A percentile compares a stretch with the other conserved stretches of the same genome.
These are phyloP conservation scores for Drosophila nasuta DNA, from an alignment of 1,140 invertebrate species.

Conservation along the genomic window DNA sequence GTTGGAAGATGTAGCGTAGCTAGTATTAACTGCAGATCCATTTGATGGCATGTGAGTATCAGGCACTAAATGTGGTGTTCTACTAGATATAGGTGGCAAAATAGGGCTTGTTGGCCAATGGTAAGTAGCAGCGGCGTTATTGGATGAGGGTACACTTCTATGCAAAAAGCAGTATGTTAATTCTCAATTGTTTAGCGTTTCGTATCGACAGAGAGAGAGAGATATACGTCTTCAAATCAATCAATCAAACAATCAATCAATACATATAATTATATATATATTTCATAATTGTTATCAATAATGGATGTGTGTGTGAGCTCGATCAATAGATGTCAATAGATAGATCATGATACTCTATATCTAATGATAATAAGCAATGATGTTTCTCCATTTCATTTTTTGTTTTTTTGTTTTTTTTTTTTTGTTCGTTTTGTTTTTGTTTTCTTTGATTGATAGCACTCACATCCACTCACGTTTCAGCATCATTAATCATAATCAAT, in stretches of 20 bases:
- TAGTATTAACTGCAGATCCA: slow-evolving; percentile 84
- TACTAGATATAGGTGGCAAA: slow-evolving; percentile 89
- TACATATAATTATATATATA: neutral
- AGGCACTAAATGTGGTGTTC: slow-evolving; percentile 90
- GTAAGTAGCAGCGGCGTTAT: slow-evolving; percentile 87
- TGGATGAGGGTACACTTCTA: slow-evolving; percentile 86
- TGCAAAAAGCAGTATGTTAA: slow-evolving; percentile 85
- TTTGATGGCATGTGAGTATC: slow-evolving; percentile 87
- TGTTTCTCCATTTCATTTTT: slow-evolving; percentile 4
- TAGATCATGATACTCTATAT: slow-evolving; percentile 24
- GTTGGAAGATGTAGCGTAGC: slow-evolving; percentile 85
- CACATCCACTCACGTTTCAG: slow-evolving; percentile 33
- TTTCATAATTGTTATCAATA: neutral
- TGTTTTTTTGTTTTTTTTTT: slow-evolving; percentile 1
- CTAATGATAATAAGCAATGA: slow-evolving; percentile 48
- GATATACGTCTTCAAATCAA: slow-evolving; percentile 9
- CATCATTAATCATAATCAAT: slow-evolving; percentile 42
- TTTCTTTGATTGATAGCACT: slow-evolving; percentile 44
- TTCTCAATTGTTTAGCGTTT: slow-evolving; percentile 49
- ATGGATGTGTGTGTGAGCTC: slow-evolving; percentile 55
- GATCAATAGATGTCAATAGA: slow-evolving; percentile 45
- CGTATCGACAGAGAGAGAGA: too few relatives aligned
- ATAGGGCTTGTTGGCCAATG: slow-evolving; percentile 91
- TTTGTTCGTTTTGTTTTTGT: neutral
- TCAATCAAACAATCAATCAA: slow-evolving; percentile 4